phyloP scores from a whole-genome alignment of 2,797 vertebrate genomes.

The Xiphophorus birchmanni region DNA sequence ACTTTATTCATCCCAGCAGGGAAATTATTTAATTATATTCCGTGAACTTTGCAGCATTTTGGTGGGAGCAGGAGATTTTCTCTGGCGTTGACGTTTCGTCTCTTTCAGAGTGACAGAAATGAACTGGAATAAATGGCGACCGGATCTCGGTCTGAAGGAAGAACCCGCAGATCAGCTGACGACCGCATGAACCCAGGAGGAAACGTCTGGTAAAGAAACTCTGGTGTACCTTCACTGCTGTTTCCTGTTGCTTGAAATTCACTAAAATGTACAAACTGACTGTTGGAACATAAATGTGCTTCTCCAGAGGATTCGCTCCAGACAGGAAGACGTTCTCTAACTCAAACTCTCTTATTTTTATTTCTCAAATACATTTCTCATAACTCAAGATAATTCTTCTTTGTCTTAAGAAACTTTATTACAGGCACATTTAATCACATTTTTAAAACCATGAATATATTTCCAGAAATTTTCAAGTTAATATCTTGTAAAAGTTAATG shows the following conservation, averaged over 20 bases:
- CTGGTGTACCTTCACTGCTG: not conserved
- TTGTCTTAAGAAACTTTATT: too few species aligned
- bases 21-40: not conserved
- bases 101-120: conserved; percentile 84
- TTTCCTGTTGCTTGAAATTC: not conserved
- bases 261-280: not conserved
- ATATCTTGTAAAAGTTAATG: too few species aligned
- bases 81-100: not conserved
- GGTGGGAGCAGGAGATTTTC: too few species aligned
- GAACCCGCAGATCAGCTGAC: conserved; percentile 73
- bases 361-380: too few species aligned
- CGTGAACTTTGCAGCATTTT: not conserved
- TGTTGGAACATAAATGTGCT: conserved; percentile 30
- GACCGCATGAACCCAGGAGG: fast-evolving
- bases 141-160: conserved; percentile 83
- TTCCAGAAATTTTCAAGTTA: too few species aligned
- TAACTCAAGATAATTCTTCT: too few species aligned
- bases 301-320: conserved; percentile 16
- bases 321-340: not conserved
- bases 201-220: conserved; percentile 1
- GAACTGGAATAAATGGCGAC: conserved; percentile 88
- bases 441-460: too few species aligned
- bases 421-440: too few species aligned
- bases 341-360: not conserved
- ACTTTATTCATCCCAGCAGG: too few species aligned